Percentiles rank a stretch among this genome's conserved stretches.
Conservation (phyloP, 2,113 vertebrate species). For the Pristiophorus japonicus region DNA sequence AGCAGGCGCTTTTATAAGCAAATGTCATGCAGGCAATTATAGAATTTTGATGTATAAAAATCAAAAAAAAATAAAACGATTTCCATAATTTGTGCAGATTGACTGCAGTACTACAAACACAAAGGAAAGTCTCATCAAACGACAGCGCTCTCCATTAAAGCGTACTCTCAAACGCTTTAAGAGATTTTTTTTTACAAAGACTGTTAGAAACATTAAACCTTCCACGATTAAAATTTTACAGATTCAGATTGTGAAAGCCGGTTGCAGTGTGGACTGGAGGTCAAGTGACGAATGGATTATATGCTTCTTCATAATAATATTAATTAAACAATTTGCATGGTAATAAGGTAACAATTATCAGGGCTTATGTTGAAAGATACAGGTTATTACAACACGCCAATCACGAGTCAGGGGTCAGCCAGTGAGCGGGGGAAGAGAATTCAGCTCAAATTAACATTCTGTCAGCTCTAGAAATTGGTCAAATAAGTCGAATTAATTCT, state of each 20-base stretch:
- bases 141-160: conserved; percentile 53
- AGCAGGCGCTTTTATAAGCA: conserved; percentile 41
- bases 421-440: conserved; percentile 95
- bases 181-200: conserved; percentile 59
- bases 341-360: conserved; percentile 99
- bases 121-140: conserved; percentile 67
- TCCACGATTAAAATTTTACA: conserved; percentile 80
- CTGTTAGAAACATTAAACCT: conserved; percentile 68
- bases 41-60: conserved; percentile 83
- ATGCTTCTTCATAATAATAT: conserved; percentile 99
- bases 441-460: conserved; percentile 99
- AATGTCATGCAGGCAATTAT: conserved; percentile 85
- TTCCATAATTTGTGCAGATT: conserved; percentile 69
- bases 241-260: conserved; percentile 76
- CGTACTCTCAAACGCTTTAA: conserved; percentile 60
- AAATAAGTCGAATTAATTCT: conserved; percentile 99
- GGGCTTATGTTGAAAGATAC: conserved; percentile 99
- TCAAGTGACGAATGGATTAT: conserved; percentile 99
- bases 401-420: conserved; percentile 95
- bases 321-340: conserved; percentile 99
- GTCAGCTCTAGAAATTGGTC: conserved; percentile 97
- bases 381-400: conserved; percentile 99
- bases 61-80: conserved; percentile 59
- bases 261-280: conserved; percentile 86
- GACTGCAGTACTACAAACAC: conserved; percentile 64